Evolutionary conservation across 1,140 invertebrate species (phyloP), one percentile per base, ranked within the genome.

Genomic region (Drosophila chauvacae): DNA sequence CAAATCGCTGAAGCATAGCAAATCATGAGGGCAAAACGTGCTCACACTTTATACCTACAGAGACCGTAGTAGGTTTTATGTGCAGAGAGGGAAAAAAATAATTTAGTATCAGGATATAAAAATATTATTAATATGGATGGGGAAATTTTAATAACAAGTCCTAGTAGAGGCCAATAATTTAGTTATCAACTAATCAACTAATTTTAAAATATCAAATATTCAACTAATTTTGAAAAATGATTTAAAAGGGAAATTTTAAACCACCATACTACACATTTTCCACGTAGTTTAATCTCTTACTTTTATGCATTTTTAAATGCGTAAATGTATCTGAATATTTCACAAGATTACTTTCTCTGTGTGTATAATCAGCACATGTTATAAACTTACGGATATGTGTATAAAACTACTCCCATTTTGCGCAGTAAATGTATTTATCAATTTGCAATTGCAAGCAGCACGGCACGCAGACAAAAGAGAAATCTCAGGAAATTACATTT

Each of bases 401-500:
- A 75, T 47, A 51, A 48, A 65, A 45, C 42, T 39, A 60, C 63
- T 68, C 61, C 45, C 45, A 44, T 76, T 77, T 48, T 69, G 73
- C 63, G 74, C 74, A 77, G 75, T 68, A 84, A 81, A 90, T 88
- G 70, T 81, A 90, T 90, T 88, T 88, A 88, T 88, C 85, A 88
- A 88, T 88, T 88, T 90, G 85, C 69, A 81, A 78, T 78, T 84
- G 81, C 73, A 80, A 82, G 50, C 62, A 56, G 65, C 42, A 45
- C 20, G 20, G 51, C 71, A 48, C 39, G n/a, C 69, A 81, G 63
- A 85, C 85, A 90, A 88, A 88, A 66, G 85, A 73, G 69, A 73
- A 88, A 88, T 88, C 85, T 73, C 85, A 73, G 69, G 47, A 73
- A 85, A 90, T 88, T 90, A 85, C 66, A 81, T 88, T 88, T 90